Percentiles rank a stretch among this genome's conserved stretches.
These are phyloP conservation scores for Helicoverpa armigera DNA, from an alignment of 1,140 invertebrate genomes.

Conservation along the genomic window DNA sequence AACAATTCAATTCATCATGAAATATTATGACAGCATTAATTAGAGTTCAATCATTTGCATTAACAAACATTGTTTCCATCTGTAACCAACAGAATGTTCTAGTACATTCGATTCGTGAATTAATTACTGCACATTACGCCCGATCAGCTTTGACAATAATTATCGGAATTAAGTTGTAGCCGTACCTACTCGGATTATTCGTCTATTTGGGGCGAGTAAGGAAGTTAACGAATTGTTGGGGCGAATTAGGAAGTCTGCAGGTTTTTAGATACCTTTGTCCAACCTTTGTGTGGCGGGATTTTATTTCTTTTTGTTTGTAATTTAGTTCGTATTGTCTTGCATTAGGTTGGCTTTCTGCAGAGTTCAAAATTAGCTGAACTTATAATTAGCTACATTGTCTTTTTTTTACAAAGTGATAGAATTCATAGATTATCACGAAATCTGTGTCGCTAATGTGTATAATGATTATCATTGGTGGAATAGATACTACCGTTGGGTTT, in stretches of 20 bases:
- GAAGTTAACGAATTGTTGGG: conserved; percentile 43
- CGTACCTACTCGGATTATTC: conserved; percentile 30
- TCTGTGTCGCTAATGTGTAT: too few species aligned
- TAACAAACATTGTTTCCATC: not conserved
- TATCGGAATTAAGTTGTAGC: conserved; percentile 38
- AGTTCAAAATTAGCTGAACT: too few species aligned
- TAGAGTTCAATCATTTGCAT: not conserved
- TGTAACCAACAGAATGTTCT: conserved; percentile 5
- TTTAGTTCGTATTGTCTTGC: not conserved
- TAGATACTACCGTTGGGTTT: too few species aligned
- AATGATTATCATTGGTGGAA: too few species aligned
- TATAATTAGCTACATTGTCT: too few species aligned
- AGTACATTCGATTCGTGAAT: conserved; percentile 20
- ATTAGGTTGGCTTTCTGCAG: not conserved
- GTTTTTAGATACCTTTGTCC: conserved; percentile 38
- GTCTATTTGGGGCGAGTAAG: conserved; percentile 23
- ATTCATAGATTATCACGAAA: too few species aligned
- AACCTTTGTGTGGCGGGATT: not conserved
- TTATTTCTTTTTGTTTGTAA: conserved; percentile 16
- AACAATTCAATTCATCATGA: too few species aligned
- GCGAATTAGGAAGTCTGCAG: conserved; percentile 13
- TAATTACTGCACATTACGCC: conserved; percentile 29
- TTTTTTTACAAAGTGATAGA: too few species aligned
- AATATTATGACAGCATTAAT: not conserved
- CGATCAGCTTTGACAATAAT: conserved; percentile 25